These are phyloP conservation scores for Callyntrura sp. DNA, from an alignment of 2,888 invertebrate species.

Conservation along the genomic window DNA sequence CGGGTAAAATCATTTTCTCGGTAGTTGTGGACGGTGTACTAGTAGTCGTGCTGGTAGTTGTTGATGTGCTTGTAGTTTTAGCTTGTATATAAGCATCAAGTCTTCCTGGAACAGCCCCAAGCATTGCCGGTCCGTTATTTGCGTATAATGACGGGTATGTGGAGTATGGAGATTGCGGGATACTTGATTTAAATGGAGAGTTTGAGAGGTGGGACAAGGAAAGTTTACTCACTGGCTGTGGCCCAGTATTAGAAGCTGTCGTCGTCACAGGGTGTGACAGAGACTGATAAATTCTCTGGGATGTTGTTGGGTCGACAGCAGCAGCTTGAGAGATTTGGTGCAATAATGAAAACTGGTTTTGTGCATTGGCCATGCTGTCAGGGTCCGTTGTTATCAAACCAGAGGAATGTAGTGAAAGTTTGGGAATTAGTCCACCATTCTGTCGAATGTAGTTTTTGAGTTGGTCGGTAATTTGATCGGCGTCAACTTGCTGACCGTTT, in stretches of 20 bases:
- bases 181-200: slow-evolving; percentile 13
- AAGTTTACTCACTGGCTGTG: slow-evolving; percentile 9
- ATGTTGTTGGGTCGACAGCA: background rate
- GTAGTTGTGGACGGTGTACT: slow-evolving; percentile 62
- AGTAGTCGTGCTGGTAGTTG: slow-evolving; percentile 42
- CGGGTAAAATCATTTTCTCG: slow-evolving; percentile 58
- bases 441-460: slow-evolving; percentile 72
- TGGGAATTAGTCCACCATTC: slow-evolving; percentile 72
- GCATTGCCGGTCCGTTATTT: slow-evolving; percentile 61
- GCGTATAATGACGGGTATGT: background rate
- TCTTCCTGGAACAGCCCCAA: slow-evolving; percentile 73
- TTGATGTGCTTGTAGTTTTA: slow-evolving; percentile 31
- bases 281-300: slow-evolving; percentile 36
- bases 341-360: slow-evolving; percentile 1
- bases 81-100: slow-evolving; percentile 38
- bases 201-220: background rate
- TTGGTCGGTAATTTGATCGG: slow-evolving; percentile 66
- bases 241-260: background rate
- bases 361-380: slow-evolving; percentile 16
- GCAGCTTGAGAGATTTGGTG: slow-evolving; percentile 13
- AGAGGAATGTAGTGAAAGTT: slow-evolving; percentile 68
- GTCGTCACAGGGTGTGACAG: slow-evolving; percentile 38
- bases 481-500: slow-evolving; percentile 70
- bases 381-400: slow-evolving; percentile 67
- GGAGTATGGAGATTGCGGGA: slow-evolving; percentile 41